These are phyloP conservation scores for Syndactyla subalaris DNA, from an alignment of 2,797 vertebrate species.

Conservation along the genomic window DNA sequence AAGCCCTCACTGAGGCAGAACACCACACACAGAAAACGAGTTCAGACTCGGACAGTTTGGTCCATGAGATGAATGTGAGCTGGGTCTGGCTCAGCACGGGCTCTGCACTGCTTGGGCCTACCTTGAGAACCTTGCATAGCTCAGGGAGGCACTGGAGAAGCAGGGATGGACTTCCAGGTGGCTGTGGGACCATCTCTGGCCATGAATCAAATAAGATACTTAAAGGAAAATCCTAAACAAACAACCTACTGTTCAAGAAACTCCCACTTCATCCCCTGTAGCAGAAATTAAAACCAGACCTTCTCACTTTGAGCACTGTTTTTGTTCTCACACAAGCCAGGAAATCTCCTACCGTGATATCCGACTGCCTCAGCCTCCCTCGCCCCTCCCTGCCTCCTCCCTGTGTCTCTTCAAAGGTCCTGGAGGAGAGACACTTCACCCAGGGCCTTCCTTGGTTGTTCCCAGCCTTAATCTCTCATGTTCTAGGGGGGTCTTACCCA, in stretches of 20 bases:
- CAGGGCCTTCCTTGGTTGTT: neutral
- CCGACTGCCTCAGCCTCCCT: neutral
- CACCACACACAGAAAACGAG: neutral
- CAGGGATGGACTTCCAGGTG: neutral
- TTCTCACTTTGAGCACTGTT: neutral
- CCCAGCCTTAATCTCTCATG: neutral
- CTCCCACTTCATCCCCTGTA: neutral
- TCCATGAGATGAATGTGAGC: neutral
- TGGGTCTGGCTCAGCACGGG: neutral
- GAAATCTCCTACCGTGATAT: neutral
- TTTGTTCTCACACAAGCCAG: neutral
- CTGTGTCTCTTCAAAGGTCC: neutral
- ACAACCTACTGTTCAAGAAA: neutral
- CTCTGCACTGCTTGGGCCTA: neutral
- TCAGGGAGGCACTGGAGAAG: neutral
- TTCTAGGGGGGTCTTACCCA: accelerated
- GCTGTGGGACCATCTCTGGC: neutral
- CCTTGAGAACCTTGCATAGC: neutral
- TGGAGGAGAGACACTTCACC: neutral
- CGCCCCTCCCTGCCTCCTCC: neutral
- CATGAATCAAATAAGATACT: neutral
- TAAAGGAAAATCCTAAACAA: neutral
- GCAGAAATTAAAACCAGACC: neutral
- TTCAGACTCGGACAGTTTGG: neutral
- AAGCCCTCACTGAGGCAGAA: neutral